Conservation (phyloP, 2,888 invertebrate species). For the Tinea semifulvella region DNA sequence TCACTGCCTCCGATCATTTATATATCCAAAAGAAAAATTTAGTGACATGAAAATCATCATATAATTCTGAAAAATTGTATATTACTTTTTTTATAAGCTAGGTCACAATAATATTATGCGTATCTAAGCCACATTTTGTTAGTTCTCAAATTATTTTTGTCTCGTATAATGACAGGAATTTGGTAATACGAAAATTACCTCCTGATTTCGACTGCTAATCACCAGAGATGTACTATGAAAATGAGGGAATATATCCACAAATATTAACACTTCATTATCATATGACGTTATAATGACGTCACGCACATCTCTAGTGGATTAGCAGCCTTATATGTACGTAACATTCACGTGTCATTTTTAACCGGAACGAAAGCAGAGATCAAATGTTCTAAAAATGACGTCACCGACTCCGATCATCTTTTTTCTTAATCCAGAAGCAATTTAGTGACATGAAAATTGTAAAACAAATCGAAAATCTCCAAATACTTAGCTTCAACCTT, state of each 20-base stretch:
- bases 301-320: no score
- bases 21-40: conserved; percentile 93
- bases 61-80: conserved; percentile 96
- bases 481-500: conserved; percentile 96
- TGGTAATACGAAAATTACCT: no score
- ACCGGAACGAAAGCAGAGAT: conserved; percentile 74
- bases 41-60: conserved; percentile 97
- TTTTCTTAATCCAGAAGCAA: conserved; percentile 96
- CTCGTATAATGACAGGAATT: conserved; percentile 98
- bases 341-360: no score
- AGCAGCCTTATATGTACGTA: no score
- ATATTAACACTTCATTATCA: no score
- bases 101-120: conserved; percentile 98
- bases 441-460: conserved; percentile 97
- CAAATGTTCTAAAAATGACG: conserved; percentile 85
- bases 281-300: no score
- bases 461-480: conserved; percentile 96
- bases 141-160: conserved; percentile 98
- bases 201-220: no score
- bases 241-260: no score
- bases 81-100: conserved; percentile 86
- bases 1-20: conserved; percentile 90
- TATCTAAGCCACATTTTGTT: conserved; percentile 95
- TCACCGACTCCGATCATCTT: conserved; percentile 85
- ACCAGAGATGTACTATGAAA: no score